Evolutionary conservation across 1,140 invertebrate genomes (phyloP), one percentile per base, ranked within the genome.

Genomic region (Zaprionus camerounensis): DNA sequence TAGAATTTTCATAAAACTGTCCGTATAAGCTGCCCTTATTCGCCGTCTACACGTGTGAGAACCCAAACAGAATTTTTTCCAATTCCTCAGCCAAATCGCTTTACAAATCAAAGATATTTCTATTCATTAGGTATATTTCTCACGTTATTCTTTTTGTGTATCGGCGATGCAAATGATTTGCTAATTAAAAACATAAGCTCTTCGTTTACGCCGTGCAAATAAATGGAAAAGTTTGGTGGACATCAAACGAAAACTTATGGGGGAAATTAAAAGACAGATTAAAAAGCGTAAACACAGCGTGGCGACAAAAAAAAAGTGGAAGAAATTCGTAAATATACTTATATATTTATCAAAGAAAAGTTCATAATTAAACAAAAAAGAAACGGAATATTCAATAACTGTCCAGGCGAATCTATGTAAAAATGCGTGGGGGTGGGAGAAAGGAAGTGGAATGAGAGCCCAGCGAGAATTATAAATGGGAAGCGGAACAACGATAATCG

Each of bases 301-400:
- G 41, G 15, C 36, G 20, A 81, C 81, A 78, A 75, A 67, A 62
- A 62, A 78, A 80, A 81, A 65, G 28, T 70, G 57, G 12, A 22
- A 70, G 65, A 84, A 65, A 65, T 68, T 65, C 41, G 66, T 69
- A 62, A 75, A 70, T 55, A 70, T 55, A 71, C 65, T 13, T 70
- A 77, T 80, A 69, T 73, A 80, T 77, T 90, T 85, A 76, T 80
- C 85, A 85, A 85, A 66, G 85, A 88, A 88, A 90, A 85, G 81
- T 85, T 90, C 72, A 80, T 90, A 90, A 90, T 90, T 90, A 90
- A 90, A 82, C 85, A 85, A 90, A 90, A 79, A 88, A 85, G 90
- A 90, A 90, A 90, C 79, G 69, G 85, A 90, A 88, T 88, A 76
- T 90, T 90, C 84, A 88, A 88, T 88, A 88, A 90, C 66, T 86